Base-by-base conservation (phyloP, 2,888 invertebrate genomes). In the Lithophane ornitopus region DNA sequence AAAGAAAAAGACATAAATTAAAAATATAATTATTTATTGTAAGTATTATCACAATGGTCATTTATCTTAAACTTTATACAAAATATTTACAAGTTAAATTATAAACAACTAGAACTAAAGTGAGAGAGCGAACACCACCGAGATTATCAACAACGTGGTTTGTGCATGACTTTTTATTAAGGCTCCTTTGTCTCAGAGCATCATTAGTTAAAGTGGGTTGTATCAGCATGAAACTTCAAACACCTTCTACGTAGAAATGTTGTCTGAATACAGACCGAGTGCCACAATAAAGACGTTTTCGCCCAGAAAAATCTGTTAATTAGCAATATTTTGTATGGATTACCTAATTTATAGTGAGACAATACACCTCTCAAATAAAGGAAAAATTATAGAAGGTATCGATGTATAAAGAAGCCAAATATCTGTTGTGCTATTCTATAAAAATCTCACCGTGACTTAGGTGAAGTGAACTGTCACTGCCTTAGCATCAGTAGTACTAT, bases 81-180 rank as follows among this genome's bases (percentile, higher is more conserved):
- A 58, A 66, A 68, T 85, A 85, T 86, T 84, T 85, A 85, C 85
- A 85, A 74, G 22, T 79, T 62, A 74, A 68, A 78, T 73, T 78
- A 74, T 61, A 61, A 73, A 41, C 0, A 69, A 61, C 63, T 83
- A 81, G 0, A 73, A 26, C 26, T 76, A 73, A 49, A 14, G 71
- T 46, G 69, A 62, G 63, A 71, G 39, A 46, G 54, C 26, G 16
- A 44, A 66, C 22, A 54, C 52, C 28, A 67, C 22, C 12, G 22
- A 59, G n/a, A 65, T 68, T 14, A n/a, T 39, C n/a, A 56, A 70
- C 28, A 26, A 26, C 61, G 16, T 41, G 16, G 54, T 26, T 22
- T 46, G 9, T 22, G 26, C 39, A 46, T 26, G 28, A 79, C 28
- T 52, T 56, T 34, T 54, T n/a, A 14, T 1, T 56, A 63, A 56